Conservation (phyloP, 2,888 invertebrate genomes). For the Drosophila picticornis region DNA sequence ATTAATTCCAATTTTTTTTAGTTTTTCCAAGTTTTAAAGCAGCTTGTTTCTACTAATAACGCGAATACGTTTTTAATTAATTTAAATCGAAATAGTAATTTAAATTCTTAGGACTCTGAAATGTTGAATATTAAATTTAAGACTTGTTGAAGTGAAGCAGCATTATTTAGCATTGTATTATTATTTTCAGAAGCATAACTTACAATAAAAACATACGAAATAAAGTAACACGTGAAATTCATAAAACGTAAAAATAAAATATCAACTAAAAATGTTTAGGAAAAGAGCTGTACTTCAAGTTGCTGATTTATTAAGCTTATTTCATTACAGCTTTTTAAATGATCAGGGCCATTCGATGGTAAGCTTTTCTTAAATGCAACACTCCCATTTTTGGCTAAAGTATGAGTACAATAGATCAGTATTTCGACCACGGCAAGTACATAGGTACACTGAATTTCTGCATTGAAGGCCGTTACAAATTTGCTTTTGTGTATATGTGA, state of each 20-base stretch:
- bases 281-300: background rate
- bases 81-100: background rate
- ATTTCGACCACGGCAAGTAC: conserved; percentile 46
- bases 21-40: background rate
- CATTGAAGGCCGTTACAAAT: conserved; percentile 58
- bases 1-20: background rate
- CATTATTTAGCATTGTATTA: background rate
- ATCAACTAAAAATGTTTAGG: background rate
- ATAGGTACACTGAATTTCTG: conserved; percentile 38
- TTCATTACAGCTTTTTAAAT: conserved; percentile 52
- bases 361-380: conserved; percentile 56
- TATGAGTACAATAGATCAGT: conserved; percentile 48
- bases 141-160: background rate
- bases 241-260: background rate
- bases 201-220: background rate
- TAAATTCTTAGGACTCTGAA: background rate
- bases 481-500: conserved; percentile 32
- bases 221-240: background rate
- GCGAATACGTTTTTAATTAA: too few relatives aligned
- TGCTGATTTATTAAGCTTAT: background rate
- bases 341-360: conserved; percentile 47
- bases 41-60: background rate
- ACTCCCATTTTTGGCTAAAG: conserved; percentile 50
- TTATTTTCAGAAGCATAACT: background rate
- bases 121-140: background rate